Evolutionary conservation across 1,140 invertebrate genomes (phyloP).

Genomic region (Drosophila rhopaloa): DNA sequence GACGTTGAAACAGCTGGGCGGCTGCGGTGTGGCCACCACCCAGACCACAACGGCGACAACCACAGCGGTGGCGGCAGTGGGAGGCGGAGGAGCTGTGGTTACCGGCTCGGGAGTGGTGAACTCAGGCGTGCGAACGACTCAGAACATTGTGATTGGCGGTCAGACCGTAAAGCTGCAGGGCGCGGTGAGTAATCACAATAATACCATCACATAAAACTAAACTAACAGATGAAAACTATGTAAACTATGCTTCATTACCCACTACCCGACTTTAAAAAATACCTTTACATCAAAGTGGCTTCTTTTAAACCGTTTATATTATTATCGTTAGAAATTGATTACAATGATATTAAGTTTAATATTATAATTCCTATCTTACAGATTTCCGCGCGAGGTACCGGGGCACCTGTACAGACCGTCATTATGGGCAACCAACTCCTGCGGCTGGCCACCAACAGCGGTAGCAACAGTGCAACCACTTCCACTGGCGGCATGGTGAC

Average conservation of each 20-base stretch:
- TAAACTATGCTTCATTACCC: no score
- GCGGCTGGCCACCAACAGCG: conserved; percentile 62
- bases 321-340: no score
- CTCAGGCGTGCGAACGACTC: conserved; percentile 40
- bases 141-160: conserved; percentile 82
- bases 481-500: conserved; percentile 43
- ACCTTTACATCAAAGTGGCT: no score
- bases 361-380: background rate
- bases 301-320: no score
- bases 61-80: conserved; percentile 22
- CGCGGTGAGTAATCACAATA: conserved; percentile 46
- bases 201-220: background rate
- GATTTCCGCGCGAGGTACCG: conserved; percentile 44
- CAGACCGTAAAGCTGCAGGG: conserved; percentile 79
- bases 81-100: conserved; percentile 1
- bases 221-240: no score
- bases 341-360: no score
- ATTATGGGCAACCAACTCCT: conserved; percentile 85
- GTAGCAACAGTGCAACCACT: conserved; percentile 30
- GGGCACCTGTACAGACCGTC: conserved; percentile 70
- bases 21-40: conserved; percentile 18
- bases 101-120: conserved; percentile 2
- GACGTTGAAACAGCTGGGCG: conserved; percentile 53
- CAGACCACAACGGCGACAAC: conserved; percentile 19
- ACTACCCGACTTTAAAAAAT: no score